These are phyloP conservation scores for Trematomus bernacchii DNA, from an alignment of 2,797 vertebrate species.

Conservation along the genomic window DNA sequence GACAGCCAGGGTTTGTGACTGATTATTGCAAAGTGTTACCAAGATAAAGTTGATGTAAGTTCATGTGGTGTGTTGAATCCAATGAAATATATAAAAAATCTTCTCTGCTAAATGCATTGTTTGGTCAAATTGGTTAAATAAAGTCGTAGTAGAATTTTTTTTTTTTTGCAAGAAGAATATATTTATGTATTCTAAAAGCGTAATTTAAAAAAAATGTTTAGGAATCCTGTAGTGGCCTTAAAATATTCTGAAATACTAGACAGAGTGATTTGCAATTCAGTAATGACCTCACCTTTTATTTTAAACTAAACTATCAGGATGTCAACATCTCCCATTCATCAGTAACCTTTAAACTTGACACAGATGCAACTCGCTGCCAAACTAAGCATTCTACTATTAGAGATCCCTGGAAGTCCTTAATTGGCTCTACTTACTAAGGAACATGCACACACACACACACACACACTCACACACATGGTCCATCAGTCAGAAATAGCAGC, in stretches of 20 bases:
- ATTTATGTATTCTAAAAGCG: not conserved
- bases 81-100: not conserved
- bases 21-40: not conserved
- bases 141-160: not conserved
- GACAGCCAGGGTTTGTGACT: not conserved
- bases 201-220: no score
- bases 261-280: not conserved
- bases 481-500: conserved; percentile 71
- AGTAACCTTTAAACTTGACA: conserved; percentile 3
- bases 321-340: not conserved
- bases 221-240: not conserved
- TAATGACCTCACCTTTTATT: not conserved
- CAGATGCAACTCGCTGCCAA: conserved; percentile 6
- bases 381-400: conserved; percentile 28
- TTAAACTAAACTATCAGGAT: not conserved
- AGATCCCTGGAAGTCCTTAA: conserved; percentile 53
- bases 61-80: not conserved
- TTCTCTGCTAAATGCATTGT: not conserved
- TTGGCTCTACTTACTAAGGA: conserved; percentile 62
- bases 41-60: not conserved
- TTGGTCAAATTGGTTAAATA: not conserved
- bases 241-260: not conserved
- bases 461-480: conserved; percentile 4
- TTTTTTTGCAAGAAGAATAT: not conserved
- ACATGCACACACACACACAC: conserved; percentile 26